A percentile compares a stretch with the other conserved stretches of the same genome.
phyloP scores from a whole-genome alignment of 2,797 vertebrate genomes.

The Acanthopagrus latus region DNA sequence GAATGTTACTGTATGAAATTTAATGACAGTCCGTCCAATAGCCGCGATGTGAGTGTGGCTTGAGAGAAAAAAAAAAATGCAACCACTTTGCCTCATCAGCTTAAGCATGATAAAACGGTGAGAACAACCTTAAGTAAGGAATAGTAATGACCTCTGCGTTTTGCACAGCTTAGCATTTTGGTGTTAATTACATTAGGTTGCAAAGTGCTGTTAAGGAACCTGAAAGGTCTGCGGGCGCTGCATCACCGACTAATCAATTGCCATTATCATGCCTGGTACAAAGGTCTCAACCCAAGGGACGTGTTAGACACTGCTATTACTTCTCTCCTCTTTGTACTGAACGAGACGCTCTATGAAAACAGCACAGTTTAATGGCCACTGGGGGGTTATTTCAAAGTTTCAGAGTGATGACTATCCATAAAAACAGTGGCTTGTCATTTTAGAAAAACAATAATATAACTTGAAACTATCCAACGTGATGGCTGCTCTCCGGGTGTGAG shows the following conservation, averaged over 20 bases:
- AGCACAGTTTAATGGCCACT: slow-evolving; percentile 26
- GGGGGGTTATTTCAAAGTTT: slow-evolving; percentile 37
- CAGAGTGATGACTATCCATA: slow-evolving; percentile 44
- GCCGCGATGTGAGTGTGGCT: background rate
- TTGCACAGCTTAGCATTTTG: slow-evolving; percentile 69
- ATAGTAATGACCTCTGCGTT: slow-evolving; percentile 64
- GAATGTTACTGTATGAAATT: background rate
- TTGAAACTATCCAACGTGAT: slow-evolving; percentile 32
- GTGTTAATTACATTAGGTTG: slow-evolving; percentile 77
- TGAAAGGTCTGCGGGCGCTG: slow-evolving; percentile 67
- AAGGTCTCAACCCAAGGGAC: slow-evolving; percentile 67
- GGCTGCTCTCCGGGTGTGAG: slow-evolving; percentile 12
- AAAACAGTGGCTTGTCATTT: slow-evolving; percentile 44
- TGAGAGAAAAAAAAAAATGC: slow-evolving; percentile 40
- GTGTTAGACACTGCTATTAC: slow-evolving; percentile 26
- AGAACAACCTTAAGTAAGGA: slow-evolving; percentile 52
- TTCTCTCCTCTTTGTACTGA: slow-evolving; percentile 30
- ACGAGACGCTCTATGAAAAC: slow-evolving; percentile 18
- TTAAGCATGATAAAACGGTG: slow-evolving; percentile 62
- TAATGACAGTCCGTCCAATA: background rate
- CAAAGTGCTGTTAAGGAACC: slow-evolving; percentile 67
- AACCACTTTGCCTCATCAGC: slow-evolving; percentile 29
- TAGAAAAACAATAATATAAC: slow-evolving; percentile 22
- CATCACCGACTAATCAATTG: slow-evolving; percentile 77
- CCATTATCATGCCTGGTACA: slow-evolving; percentile 66